phyloP scores from a whole-genome alignment of 2,888 invertebrate species.

The Abscondita cerata region DNA sequence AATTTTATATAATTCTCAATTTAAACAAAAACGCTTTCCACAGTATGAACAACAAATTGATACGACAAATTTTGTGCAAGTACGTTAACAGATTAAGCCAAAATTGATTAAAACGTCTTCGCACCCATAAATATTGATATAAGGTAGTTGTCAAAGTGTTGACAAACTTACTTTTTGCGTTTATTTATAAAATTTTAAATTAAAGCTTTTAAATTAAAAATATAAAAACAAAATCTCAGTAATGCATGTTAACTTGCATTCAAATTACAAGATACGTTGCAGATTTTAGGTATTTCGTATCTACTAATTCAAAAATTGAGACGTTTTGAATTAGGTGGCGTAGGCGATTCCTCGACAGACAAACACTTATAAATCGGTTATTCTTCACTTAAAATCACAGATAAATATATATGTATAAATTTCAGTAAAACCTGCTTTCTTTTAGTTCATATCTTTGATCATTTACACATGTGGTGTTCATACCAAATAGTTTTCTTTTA shows the following conservation, averaged over 20 bases:
- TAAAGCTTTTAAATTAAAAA: slow-evolving; percentile 2
- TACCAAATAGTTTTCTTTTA: slow-evolving; percentile 43
- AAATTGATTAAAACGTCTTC: background rate
- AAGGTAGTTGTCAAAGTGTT: background rate
- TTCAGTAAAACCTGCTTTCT: slow-evolving; percentile 47
- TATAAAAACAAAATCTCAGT: slow-evolving; percentile 6
- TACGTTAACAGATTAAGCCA: slow-evolving; percentile 1
- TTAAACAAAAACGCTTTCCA: background rate
- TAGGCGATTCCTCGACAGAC: background rate
- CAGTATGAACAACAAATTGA: background rate
- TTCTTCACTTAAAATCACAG: slow-evolving; percentile 30
- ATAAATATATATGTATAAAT: slow-evolving; percentile 33
- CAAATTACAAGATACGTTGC: background rate
- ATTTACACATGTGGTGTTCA: slow-evolving; percentile 59
- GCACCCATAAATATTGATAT: slow-evolving; percentile 3
- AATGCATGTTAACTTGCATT: background rate
- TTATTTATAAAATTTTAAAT: slow-evolving; percentile 3
- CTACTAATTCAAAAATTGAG: slow-evolving; percentile 8
- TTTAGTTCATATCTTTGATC: slow-evolving; percentile 61
- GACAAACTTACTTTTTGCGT: background rate
- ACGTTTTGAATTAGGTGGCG: slow-evolving; percentile 26
- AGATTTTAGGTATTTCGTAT: background rate
- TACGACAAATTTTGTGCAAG: no score
- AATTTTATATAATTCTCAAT: background rate
- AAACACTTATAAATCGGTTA: slow-evolving; percentile 10